Conservation (phyloP, 1,140 invertebrate species). For the Zaprionus kolodkinae region DNA sequence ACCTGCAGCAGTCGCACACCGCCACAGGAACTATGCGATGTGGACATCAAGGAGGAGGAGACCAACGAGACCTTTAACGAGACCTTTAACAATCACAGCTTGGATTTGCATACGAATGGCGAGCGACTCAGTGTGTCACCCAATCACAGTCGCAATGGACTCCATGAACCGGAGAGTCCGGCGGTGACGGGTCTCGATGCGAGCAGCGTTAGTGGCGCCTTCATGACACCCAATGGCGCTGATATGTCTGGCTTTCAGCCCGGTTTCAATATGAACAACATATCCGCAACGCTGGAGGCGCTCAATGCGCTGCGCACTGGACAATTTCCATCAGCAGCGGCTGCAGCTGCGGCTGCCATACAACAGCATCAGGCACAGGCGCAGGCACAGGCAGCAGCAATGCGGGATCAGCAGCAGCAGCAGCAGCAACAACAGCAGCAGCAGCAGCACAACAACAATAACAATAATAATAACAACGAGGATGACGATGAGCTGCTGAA, state of each 20-base stretch:
- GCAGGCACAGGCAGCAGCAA: conserved; percentile 47
- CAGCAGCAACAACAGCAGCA: conserved; percentile 61
- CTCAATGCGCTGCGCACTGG: conserved; percentile 76
- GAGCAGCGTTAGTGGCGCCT: conserved; percentile 51
- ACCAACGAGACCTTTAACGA: conserved; percentile 81
- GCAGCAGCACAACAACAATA: conserved; percentile 56
- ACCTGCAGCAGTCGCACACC: conserved; percentile 75
- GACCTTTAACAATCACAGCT: conserved; percentile 66
- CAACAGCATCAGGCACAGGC: conserved; percentile 76
- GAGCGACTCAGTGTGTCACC: conserved; percentile 76
- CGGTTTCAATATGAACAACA: conserved; percentile 81
- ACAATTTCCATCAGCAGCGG: conserved; percentile 75
- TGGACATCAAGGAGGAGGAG: conserved; percentile 83
- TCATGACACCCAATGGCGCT: conserved; percentile 48
- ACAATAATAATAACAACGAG: conserved; percentile 67
- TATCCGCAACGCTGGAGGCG: conserved; percentile 81
- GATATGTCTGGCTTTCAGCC: conserved; percentile 73
- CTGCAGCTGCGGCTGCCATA: conserved; percentile 75
- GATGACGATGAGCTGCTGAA: conserved; percentile 59
- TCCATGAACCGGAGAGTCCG: conserved; percentile 73
- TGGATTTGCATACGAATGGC: conserved; percentile 56
- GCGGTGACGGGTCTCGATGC: conserved; percentile 56
- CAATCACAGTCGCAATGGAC: conserved; percentile 74
- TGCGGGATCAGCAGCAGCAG: conserved; percentile 57
- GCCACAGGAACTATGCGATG: conserved; percentile 80